Conservation (phyloP, 2,888 invertebrate genomes). For the Epistrophe eligans region DNA sequence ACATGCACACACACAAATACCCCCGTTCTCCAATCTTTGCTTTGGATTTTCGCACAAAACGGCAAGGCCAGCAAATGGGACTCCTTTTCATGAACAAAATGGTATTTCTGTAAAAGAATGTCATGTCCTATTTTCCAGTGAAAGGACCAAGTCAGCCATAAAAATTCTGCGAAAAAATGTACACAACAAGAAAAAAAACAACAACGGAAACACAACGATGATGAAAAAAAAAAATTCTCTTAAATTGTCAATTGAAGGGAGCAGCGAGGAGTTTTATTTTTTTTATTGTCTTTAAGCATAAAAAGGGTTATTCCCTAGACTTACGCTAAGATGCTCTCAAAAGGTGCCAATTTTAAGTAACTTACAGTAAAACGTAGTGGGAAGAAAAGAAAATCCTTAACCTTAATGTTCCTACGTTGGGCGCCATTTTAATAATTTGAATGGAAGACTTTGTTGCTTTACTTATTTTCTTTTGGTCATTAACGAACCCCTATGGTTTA, state of each 20-base stretch:
- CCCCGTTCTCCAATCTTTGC: constrained; percentile 42
- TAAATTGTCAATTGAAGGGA: constrained; percentile 54
- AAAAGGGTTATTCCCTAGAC: constrained; percentile 27
- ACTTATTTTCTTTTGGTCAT: background rate
- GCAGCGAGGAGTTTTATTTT: constrained; percentile 17
- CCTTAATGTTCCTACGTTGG: background rate
- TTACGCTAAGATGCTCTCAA: background rate
- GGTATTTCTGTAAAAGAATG: constrained; percentile 70
- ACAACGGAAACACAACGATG: background rate
- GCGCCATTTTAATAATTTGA: constrained; percentile 23
- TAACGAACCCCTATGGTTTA: constrained; percentile 8
- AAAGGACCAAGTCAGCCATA: constrained; percentile 70
- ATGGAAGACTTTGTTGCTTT: background rate
- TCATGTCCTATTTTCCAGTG: constrained; percentile 71
- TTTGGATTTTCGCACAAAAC: constrained; percentile 46
- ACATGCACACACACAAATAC: constrained; percentile 6
- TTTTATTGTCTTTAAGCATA: constrained; percentile 3
- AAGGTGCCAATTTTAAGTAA: constrained; percentile 31
- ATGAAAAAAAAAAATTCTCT: constrained; percentile 19
- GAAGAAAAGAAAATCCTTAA: background rate
- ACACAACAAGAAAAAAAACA: constrained; percentile 9
- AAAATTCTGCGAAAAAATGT: constrained; percentile 64
- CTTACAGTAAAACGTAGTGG: too few relatives aligned
- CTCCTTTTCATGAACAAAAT: constrained; percentile 52
- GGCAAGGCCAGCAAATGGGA: constrained; percentile 55